Percentiles rank a stretch among this genome's conserved stretches.
Evolutionary conservation across 2,888 invertebrate species (phyloP).

Genomic region (Psococerastis gibbosa): DNA sequence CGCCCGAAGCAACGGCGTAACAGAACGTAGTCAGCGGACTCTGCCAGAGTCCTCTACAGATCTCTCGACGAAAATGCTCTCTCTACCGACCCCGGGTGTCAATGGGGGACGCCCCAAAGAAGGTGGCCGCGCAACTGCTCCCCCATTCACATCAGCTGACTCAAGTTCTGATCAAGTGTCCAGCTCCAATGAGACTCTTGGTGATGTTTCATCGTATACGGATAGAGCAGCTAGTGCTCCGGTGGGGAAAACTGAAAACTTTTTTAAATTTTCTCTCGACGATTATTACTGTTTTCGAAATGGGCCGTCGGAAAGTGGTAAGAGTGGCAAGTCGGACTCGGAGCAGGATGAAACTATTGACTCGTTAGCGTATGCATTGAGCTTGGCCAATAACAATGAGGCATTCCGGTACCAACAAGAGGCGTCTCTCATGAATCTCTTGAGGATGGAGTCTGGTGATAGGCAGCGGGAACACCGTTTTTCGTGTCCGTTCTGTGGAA

Average conservation of each 20-base stretch:
- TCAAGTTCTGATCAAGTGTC: constrained; percentile 43
- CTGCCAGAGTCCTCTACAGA: constrained; percentile 15
- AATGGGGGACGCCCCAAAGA: not conserved
- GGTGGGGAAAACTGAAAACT: constrained; percentile 15
- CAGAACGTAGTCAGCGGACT: constrained; percentile 10
- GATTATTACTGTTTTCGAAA: constrained; percentile 16
- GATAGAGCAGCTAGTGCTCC: constrained; percentile 15
- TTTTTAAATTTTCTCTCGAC: constrained; percentile 17
- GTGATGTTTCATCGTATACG: constrained; percentile 18
- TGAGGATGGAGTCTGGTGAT: constrained; percentile 39
- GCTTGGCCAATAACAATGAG: constrained; percentile 34
- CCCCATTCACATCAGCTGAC: constrained; percentile 21
- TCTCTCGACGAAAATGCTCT: constrained; percentile 11
- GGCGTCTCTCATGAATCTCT: constrained; percentile 37
- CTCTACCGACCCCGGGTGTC: not conserved
- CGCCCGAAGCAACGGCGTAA: constrained; percentile 12
- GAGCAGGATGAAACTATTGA: constrained; percentile 58
- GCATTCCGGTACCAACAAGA: constrained; percentile 25
- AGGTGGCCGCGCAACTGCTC: constrained; percentile 22
- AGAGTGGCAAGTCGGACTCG: constrained; percentile 24
- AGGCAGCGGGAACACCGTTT: constrained; percentile 49
- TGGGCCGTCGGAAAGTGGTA: constrained; percentile 14
- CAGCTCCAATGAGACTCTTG: constrained; percentile 46
- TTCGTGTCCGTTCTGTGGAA: constrained; percentile 77
- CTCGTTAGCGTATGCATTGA: constrained; percentile 37